Conservation (phyloP, 2,113 vertebrate genomes). For the Onychostruthus taczanowskii region DNA sequence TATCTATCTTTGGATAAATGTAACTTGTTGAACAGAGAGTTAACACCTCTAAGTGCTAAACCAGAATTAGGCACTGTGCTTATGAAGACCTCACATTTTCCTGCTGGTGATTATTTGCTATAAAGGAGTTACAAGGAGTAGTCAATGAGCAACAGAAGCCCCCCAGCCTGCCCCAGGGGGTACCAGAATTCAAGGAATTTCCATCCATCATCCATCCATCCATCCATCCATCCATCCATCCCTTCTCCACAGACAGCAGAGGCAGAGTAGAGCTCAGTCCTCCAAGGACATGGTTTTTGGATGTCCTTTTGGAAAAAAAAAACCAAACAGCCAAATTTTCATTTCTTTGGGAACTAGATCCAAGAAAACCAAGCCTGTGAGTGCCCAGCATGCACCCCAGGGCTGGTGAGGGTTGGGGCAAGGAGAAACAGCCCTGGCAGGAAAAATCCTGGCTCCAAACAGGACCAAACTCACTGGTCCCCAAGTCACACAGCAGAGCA, state of each 20-base stretch:
- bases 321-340: not conserved
- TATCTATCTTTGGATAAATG: constrained; percentile 7
- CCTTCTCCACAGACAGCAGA: not conserved
- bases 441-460: not conserved
- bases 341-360: not conserved
- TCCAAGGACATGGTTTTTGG: not conserved
- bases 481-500: not conserved
- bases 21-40: not conserved
- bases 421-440: not conserved
- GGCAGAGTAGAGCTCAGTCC: not conserved
- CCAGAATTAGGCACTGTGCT: not conserved
- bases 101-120: not conserved
- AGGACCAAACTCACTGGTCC: rapidly evolving
- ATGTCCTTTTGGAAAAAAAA: not conserved
- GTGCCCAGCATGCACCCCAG: rapidly evolving
- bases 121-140: not conserved
- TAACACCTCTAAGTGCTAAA: constrained; percentile 24
- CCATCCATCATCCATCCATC: not conserved
- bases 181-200: not conserved
- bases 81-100: not conserved
- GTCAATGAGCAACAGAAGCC: not conserved
- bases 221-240: not conserved
- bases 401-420: not conserved
- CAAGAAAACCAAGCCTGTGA: not conserved
- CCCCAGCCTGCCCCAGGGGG: rapidly evolving